These are phyloP conservation scores for Entelurus aequoreus DNA, from an alignment of 2,113 vertebrate genomes.

Conservation along the genomic window DNA sequence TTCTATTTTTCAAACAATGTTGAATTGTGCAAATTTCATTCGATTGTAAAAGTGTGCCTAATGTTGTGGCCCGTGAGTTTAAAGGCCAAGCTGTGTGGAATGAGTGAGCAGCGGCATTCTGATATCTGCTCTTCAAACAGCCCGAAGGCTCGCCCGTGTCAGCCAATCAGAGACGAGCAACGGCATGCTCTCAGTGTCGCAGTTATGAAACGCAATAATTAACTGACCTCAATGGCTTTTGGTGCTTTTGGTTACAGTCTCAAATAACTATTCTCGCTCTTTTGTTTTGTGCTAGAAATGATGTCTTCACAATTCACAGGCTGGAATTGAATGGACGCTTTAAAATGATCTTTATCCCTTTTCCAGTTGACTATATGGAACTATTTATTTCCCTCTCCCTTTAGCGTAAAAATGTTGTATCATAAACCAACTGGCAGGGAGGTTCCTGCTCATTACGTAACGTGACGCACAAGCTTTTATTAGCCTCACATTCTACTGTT, in stretches of 20 bases:
- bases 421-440: background rate
- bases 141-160: constrained; percentile 29
- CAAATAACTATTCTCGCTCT: background rate
- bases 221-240: background rate
- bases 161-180: constrained; percentile 48
- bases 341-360: background rate
- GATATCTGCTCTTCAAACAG: constrained; percentile 34
- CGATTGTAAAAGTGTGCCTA: no score
- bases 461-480: constrained; percentile 7
- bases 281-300: background rate
- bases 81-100: no score
- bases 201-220: background rate
- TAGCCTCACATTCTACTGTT: background rate
- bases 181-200: background rate
- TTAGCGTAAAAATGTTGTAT: constrained; percentile 19
- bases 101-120: constrained; percentile 6
- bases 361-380: constrained; percentile 6
- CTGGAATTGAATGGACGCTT: background rate
- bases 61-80: no score
- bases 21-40: no score
- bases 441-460: background rate
- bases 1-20: no score
- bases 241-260: background rate
- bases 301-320: background rate
- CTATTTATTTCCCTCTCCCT: background rate